A percentile compares a stretch with the other conserved stretches of the same genome.
Evolutionary conservation across 2,113 vertebrate genomes (phyloP).

Genomic region (Pachycephala philippinensis): DNA sequence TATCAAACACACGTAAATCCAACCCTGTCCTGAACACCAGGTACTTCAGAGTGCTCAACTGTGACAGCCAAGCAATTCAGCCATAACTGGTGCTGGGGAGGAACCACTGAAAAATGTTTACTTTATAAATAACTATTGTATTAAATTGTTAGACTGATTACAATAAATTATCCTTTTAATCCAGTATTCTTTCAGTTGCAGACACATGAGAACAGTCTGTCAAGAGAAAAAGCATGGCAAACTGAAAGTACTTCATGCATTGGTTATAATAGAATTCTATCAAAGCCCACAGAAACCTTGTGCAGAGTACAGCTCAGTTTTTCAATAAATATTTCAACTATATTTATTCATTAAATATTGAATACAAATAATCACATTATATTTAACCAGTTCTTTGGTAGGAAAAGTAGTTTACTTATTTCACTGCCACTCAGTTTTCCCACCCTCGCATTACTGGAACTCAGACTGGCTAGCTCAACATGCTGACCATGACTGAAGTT

Average conservation of each 20-base stretch:
- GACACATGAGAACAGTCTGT: not conserved
- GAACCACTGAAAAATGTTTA: not conserved
- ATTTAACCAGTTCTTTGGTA: not conserved
- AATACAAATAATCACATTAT: not conserved
- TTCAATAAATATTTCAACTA: not conserved
- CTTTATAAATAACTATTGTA: not conserved
- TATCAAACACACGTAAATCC: not conserved
- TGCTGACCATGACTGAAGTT: not conserved
- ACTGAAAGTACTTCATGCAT: not conserved
- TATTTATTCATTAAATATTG: not conserved
- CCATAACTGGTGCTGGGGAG: not conserved
- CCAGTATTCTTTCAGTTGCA: not conserved
- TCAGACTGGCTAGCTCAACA: not conserved
- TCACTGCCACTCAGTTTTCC: not conserved
- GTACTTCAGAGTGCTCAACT: not conserved
- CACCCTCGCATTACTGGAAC: not conserved
- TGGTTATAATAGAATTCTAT: not conserved
- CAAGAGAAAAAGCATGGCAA: not conserved
- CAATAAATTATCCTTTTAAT: not conserved
- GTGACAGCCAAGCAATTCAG: not conserved
- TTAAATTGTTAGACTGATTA: not conserved
- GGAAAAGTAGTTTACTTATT: not conserved
- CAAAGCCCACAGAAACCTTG: not conserved
- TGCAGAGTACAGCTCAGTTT: not conserved
- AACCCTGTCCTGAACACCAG: not conserved